A percentile compares a stretch with the other conserved stretches of the same genome.
These are phyloP conservation scores for Odontocerum albicorne DNA, from an alignment of 2,888 invertebrate genomes.

Conservation along the genomic window DNA sequence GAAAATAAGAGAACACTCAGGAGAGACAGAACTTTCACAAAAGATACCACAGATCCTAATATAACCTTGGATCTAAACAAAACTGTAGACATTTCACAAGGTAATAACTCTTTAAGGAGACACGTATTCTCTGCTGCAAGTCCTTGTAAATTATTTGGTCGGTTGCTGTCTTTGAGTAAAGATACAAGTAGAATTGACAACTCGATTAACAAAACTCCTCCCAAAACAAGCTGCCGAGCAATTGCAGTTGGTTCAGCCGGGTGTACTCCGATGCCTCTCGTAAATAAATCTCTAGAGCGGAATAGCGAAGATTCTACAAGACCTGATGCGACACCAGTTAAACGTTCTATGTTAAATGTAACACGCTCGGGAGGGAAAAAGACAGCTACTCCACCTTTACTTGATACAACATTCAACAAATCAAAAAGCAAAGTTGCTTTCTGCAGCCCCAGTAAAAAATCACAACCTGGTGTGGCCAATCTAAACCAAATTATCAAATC, in stretches of 20 bases:
- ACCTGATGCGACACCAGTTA: conserved; percentile 39
- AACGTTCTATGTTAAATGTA: conserved; percentile 44
- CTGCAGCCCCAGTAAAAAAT: conserved; percentile 48
- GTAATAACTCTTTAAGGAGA: conserved; percentile 10
- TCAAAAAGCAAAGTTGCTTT: conserved; percentile 51
- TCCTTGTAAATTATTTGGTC: conserved; percentile 27
- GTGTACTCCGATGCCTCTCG: conserved; percentile 46
- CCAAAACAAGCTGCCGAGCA: conserved; percentile 20
- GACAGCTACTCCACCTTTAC: background rate
- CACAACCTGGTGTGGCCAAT: conserved; percentile 36
- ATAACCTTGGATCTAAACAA: conserved; percentile 26
- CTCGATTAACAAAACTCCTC: conserved; percentile 18
- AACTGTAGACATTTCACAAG: conserved; percentile 41
- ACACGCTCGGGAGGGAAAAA: conserved; percentile 50
- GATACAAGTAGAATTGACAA: background rate
- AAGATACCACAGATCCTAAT: conserved; percentile 39
- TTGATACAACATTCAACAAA: conserved; percentile 38
- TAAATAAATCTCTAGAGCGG: conserved; percentile 1
- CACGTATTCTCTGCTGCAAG: conserved; percentile 26
- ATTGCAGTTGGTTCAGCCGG: conserved; percentile 46
- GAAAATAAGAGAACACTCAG: conserved; percentile 42
- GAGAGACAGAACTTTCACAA: conserved; percentile 53
- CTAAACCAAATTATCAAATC: conserved; percentile 52
- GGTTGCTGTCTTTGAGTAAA: background rate
- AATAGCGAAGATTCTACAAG: conserved; percentile 36